Conservation (phyloP, 2,888 invertebrate genomes). For the Zygaena filipendulae region DNA sequence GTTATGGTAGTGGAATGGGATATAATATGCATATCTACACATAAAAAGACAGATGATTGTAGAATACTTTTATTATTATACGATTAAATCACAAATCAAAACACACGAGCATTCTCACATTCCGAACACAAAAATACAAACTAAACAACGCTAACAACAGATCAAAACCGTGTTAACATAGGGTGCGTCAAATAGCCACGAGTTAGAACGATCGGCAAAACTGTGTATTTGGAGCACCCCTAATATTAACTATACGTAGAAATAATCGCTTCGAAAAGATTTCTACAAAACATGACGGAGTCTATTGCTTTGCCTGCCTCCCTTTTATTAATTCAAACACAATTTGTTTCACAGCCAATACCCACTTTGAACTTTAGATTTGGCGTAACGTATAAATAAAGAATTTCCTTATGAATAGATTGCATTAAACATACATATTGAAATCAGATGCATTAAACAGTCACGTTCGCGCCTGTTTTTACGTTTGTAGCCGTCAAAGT, state of each 20-base stretch:
- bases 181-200: too few relatives aligned
- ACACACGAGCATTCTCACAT: slow-evolving; percentile 22
- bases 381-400: slow-evolving; percentile 5
- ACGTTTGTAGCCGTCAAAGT: too few relatives aligned
- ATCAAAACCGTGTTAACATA: too few relatives aligned
- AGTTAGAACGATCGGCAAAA: too few relatives aligned
- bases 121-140: slow-evolving; percentile 49
- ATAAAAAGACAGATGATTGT: slow-evolving; percentile 26
- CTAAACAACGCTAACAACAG: slow-evolving; percentile 46
- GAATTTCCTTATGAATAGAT: background rate
- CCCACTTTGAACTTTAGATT: slow-evolving; percentile 3
- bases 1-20: slow-evolving; percentile 1
- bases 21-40: background rate
- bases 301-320: background rate
- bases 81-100: slow-evolving; percentile 61
- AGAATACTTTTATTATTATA: slow-evolving; percentile 60
- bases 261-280: too few relatives aligned
- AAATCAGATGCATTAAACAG: too few relatives aligned
- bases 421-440: too few relatives aligned
- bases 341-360: slow-evolving; percentile 19
- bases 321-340: background rate
- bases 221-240: too few relatives aligned
- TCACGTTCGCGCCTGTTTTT: too few relatives aligned
- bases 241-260: too few relatives aligned
- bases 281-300: too few relatives aligned